Conservation (phyloP, 2,888 invertebrate species). For the Chymomyza procnemis region DNA sequence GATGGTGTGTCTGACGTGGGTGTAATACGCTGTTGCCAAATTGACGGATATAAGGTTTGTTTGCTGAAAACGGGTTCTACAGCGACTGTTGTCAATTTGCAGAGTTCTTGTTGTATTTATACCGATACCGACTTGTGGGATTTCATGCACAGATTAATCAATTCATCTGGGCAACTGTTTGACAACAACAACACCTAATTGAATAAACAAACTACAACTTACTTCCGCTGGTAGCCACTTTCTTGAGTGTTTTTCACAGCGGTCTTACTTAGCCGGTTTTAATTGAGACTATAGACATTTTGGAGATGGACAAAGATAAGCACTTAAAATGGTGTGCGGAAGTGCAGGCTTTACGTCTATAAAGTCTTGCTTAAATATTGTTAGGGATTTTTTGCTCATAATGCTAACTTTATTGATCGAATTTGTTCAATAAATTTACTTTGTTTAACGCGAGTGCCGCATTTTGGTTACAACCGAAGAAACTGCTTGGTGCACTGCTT, state of each 20-base stretch:
- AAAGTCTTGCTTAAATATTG: background rate
- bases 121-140: slow-evolving; percentile 36
- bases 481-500: background rate
- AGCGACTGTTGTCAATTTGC: slow-evolving; percentile 45
- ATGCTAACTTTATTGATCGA: background rate
- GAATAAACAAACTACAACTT: slow-evolving; percentile 45
- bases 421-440: background rate
- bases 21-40: slow-evolving; percentile 29
- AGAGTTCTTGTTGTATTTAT: slow-evolving; percentile 68
- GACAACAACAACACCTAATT: slow-evolving; percentile 52
- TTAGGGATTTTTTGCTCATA: background rate
- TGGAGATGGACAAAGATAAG: background rate
- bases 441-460: no score
- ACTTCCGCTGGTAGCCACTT: slow-evolving; percentile 62
- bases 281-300: slow-evolving; percentile 41
- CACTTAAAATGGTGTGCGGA: background rate
- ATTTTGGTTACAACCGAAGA: no score
- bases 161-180: slow-evolving; percentile 44
- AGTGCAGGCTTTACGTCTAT: background rate
- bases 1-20: slow-evolving; percentile 11
- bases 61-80: slow-evolving; percentile 63
- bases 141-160: slow-evolving; percentile 54
- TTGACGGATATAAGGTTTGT: slow-evolving; percentile 41
- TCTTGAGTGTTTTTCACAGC: slow-evolving; percentile 67
- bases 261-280: slow-evolving; percentile 63